Conservation (phyloP, 2,888 invertebrate genomes). For the Microplitis manilae region DNA sequence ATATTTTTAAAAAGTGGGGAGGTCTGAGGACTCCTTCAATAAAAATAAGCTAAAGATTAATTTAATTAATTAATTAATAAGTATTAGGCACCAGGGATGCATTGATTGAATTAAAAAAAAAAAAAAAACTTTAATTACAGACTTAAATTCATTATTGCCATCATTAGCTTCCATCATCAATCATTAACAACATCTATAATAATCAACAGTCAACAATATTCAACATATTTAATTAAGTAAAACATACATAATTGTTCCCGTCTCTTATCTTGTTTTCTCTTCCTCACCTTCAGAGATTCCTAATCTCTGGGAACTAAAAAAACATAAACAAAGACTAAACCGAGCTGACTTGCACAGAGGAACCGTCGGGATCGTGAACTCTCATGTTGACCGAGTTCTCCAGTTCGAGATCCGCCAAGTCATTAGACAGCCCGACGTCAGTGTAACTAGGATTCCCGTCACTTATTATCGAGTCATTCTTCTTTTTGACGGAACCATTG, state of each 20-base stretch:
- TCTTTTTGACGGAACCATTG: slow-evolving; percentile 69
- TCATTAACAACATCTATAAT: not conserved
- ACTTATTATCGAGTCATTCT: slow-evolving; percentile 68
- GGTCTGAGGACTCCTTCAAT: not conserved
- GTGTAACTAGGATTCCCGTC: slow-evolving; percentile 70
- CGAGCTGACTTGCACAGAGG: slow-evolving; percentile 77
- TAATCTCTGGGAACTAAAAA: slow-evolving; percentile 14
- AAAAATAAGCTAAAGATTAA: slow-evolving; percentile 18
- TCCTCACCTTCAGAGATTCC: slow-evolving; percentile 3
- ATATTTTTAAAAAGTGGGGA: too few species aligned
- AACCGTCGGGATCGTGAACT: slow-evolving; percentile 72
- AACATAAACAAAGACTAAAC: slow-evolving; percentile 66
- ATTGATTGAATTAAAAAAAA: slow-evolving; percentile 14
- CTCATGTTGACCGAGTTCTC: slow-evolving; percentile 75
- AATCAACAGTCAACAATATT: not conserved
- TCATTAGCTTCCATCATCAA: slow-evolving; percentile 2
- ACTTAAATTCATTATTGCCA: slow-evolving; percentile 28
- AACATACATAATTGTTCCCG: not conserved
- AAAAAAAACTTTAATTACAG: not conserved
- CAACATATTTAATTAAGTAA: not conserved
- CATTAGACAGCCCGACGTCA: slow-evolving; percentile 65
- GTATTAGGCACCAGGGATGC: slow-evolving; percentile 36
- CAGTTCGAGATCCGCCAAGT: slow-evolving; percentile 67
- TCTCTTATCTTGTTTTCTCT: not conserved
- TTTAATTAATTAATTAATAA: slow-evolving; percentile 35